Conservation (phyloP, 2,113 vertebrate genomes). For the Poecile atricapillus region DNA sequence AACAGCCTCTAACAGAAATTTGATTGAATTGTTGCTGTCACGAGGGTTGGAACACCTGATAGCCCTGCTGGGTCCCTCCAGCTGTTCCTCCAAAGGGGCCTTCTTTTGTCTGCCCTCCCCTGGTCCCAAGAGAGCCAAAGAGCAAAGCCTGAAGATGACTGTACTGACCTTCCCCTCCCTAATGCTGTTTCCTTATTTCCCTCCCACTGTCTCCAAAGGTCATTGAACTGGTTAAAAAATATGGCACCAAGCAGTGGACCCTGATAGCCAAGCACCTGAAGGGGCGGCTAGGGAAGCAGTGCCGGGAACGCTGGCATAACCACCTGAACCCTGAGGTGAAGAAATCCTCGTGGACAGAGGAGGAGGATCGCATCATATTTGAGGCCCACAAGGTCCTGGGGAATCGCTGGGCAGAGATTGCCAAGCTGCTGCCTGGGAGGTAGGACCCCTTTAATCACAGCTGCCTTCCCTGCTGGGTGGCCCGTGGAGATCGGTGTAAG, state of each 20-base stretch:
- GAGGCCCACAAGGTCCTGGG: slow-evolving; percentile 94
- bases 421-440: slow-evolving; percentile 95
- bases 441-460: slow-evolving; percentile 38
- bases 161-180: background rate
- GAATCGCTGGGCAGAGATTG: slow-evolving; percentile 98
- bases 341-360: slow-evolving; percentile 95
- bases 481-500: background rate
- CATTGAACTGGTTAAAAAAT: slow-evolving; percentile 92
- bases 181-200: background rate
- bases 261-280: slow-evolving; percentile 95
- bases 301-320: slow-evolving; percentile 97
- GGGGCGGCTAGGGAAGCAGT: slow-evolving; percentile 95
- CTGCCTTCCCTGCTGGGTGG: background rate
- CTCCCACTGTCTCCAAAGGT: slow-evolving; percentile 74
- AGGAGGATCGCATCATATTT: slow-evolving; percentile 95
- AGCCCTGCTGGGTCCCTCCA: background rate
- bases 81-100: background rate
- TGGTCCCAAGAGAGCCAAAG: background rate
- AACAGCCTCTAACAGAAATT: background rate
- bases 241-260: slow-evolving; percentile 97
- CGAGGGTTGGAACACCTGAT: background rate
- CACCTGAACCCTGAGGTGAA: slow-evolving; percentile 97
- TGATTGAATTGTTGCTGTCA: background rate
- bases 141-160: background rate
- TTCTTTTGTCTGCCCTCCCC: background rate